These are phyloP conservation scores for Drosophila quadrilineata DNA, from an alignment of 1,140 invertebrate genomes.

Conservation along the genomic window DNA sequence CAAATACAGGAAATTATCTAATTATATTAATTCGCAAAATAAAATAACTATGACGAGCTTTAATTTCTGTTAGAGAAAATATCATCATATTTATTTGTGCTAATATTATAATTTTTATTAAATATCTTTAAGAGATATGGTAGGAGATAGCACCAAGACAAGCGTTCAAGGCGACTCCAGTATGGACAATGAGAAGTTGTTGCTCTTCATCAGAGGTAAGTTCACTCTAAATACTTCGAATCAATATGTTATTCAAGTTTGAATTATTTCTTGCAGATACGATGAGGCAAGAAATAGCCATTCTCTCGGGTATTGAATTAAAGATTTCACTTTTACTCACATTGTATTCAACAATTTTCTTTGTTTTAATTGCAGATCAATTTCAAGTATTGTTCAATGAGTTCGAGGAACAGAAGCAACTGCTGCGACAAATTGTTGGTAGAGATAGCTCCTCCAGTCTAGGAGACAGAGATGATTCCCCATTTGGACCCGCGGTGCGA, in stretches of 20 bases:
- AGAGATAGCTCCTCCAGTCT: slow-evolving; percentile 5
- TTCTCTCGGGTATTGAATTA: background rate
- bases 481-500: background rate
- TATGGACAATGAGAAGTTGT: slow-evolving; percentile 4
- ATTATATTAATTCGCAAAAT: too few species aligned
- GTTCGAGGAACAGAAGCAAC: slow-evolving; percentile 4
- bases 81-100: background rate
- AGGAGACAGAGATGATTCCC: background rate
- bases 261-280: too few species aligned
- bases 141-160: slow-evolving; percentile 9
- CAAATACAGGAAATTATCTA: background rate
- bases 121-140: slow-evolving; percentile 17
- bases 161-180: slow-evolving; percentile 2
- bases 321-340: background rate
- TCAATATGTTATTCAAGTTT: too few species aligned
- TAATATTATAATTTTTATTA: slow-evolving; percentile 15
- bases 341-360: too few species aligned
- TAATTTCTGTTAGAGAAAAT: too few species aligned
- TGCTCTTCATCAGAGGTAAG: background rate
- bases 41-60: too few species aligned
- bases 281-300: slow-evolving; percentile 4
- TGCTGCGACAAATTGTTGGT: background rate
- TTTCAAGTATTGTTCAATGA: slow-evolving; percentile 9
- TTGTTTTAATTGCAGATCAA: background rate
- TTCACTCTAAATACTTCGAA: background rate